These are phyloP conservation scores for Corydoras sp. DNA, from an alignment of 2,113 vertebrate genomes.

Conservation along the genomic window DNA sequence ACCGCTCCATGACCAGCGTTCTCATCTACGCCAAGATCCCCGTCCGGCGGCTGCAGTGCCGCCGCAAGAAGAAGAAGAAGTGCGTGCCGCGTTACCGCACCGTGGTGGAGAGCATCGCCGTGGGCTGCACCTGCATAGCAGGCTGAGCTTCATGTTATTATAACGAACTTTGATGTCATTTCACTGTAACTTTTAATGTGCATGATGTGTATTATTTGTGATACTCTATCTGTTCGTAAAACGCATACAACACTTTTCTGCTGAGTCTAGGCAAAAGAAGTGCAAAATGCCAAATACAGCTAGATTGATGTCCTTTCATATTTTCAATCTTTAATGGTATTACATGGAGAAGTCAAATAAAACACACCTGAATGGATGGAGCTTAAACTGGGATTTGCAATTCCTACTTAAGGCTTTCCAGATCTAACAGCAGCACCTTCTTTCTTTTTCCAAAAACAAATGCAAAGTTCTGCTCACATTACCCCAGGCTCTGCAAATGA, in stretches of 20 bases:
- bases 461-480: no score
- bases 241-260: not conserved
- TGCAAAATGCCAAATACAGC: not conserved
- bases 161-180: constrained; percentile 1
- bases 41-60: constrained; percentile 68
- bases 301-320: not conserved
- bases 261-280: not conserved
- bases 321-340: not conserved
- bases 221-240: not conserved
- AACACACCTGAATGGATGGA: not conserved
- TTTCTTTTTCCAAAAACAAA: not conserved
- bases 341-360: not conserved
- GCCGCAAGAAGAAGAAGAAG: constrained; percentile 49
- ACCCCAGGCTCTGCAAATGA: not conserved
- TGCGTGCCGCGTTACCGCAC: constrained; percentile 62
- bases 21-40: constrained; percentile 80
- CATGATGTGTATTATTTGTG: not conserved
- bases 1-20: constrained; percentile 77
- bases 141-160: constrained; percentile 39
- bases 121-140: constrained; percentile 82
- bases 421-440: not conserved
- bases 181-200: not conserved
- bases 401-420: not conserved
- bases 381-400: not conserved
- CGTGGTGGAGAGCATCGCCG: constrained; percentile 79